Base-by-base conservation (phyloP, 2,888 invertebrate species). In the Cataglyphis altisquamis region DNA sequence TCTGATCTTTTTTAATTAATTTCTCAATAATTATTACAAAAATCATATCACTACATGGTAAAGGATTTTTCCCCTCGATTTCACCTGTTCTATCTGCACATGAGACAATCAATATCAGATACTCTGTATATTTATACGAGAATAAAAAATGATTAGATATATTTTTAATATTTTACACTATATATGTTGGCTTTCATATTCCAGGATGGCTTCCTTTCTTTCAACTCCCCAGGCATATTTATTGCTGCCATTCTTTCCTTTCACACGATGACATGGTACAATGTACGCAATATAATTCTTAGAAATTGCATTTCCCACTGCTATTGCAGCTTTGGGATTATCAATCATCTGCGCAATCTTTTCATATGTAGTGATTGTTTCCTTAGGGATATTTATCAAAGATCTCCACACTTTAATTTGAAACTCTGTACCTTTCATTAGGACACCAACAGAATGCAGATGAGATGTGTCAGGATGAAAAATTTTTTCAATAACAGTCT, bases 251-350 rank as follows among this genome's bases (percentile, higher is more conserved):
- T 36, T 25, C 82, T 93, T 93, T 25, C 89, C 81, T 21, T 87
- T 74, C 1, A 94, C 93, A 0, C 94, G 91, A 84, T 94, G 94
- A 78, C 94, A 94, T 4, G 94, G 94, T 68, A 94, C 89, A 10
- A 94, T 82, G 82, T 90, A 92, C 3, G 86, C 91, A 25, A 94
- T 83, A 67, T 88, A 87, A 88, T 94, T 94, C 10, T 84, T 91
- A 60, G 90, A 91, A 32, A 93, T 73, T 0, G 94, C 94, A 66
- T 87, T 91, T 10, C 89, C 94, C 45, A 92, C 92, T 0, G 94
- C 93, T 45, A 93, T 87, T 45, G 85, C 77, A 6, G 92, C 93
- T 74, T 89, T 91, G 5, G 94, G 92, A 55, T 92, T 92, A 1
- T 87, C 87, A 78, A 93, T 91, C 52, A 83, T 83, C 8, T 85